phyloP scores from a whole-genome alignment of 2,888 invertebrate species.

The Papilio gigon region DNA sequence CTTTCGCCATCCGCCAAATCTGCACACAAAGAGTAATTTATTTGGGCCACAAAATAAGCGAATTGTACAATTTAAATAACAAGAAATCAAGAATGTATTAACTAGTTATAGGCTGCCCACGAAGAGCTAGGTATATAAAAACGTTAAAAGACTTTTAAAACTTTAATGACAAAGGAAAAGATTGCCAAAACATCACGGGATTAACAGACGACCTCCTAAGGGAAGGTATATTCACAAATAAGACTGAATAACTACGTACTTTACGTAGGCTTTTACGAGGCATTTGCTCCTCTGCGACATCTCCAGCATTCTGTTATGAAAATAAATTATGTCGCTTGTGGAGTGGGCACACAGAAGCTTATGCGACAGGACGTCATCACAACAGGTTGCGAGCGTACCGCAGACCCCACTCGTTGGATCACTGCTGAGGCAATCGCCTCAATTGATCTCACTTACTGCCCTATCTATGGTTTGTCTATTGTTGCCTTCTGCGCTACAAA shows the following conservation, averaged over 20 bases:
- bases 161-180: no score
- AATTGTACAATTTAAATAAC: not conserved
- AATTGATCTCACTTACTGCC: constrained; percentile 30
- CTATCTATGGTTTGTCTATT: constrained; percentile 10
- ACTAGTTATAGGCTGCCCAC: not conserved
- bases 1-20: constrained; percentile 77
- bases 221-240: no score
- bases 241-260: no score
- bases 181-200: no score
- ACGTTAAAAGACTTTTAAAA: no score
- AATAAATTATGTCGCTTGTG: not conserved
- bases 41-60: constrained; percentile 36
- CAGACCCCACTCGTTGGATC: constrained; percentile 16
- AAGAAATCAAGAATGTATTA: not conserved
- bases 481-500: constrained; percentile 22
- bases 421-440: constrained; percentile 26
- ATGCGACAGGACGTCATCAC: constrained; percentile 32
- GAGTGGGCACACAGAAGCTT: constrained; percentile 14
- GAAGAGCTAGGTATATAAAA: no score
- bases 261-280: no score
- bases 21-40: constrained; percentile 68
- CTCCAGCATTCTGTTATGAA: no score
- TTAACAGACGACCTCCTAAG: no score
- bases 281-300: no score
- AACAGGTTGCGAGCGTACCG: constrained; percentile 28